Conservation (phyloP, 2,797 vertebrate genomes). For the Parotocinclus haroldoi region DNA sequence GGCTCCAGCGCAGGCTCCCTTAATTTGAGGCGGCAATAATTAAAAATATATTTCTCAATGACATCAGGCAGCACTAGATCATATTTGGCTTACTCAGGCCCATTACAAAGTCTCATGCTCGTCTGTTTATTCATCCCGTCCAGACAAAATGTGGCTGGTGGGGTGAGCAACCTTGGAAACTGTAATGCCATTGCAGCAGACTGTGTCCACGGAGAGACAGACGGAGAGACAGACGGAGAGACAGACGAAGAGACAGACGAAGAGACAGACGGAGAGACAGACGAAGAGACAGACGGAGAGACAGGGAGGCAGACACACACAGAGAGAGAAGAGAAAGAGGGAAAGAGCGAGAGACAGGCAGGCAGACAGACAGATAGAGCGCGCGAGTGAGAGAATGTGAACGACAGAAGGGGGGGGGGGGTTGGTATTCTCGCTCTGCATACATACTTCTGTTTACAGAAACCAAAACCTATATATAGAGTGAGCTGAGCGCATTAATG, state of each 20-base stretch:
- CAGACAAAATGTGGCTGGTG: constrained; percentile 26
- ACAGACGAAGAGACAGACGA: too few relatives aligned
- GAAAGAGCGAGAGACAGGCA: too few relatives aligned
- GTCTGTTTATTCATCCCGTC: constrained; percentile 37
- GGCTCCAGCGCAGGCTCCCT: constrained; percentile 6
- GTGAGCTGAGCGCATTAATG: not conserved
- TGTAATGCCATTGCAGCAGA: constrained; percentile 29
- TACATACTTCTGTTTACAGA: too few relatives aligned
- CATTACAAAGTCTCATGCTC: constrained; percentile 37
- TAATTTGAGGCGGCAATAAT: constrained; percentile 43
- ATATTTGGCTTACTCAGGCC: constrained; percentile 41
- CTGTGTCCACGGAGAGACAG: constrained; percentile 1
- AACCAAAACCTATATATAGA: too few relatives aligned
- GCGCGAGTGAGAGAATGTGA: not conserved
- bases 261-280: too few relatives aligned
- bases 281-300: too few relatives aligned
- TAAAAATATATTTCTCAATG: constrained; percentile 47
- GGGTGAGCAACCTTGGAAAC: constrained; percentile 39
- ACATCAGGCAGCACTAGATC: constrained; percentile 43
- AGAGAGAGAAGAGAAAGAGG: too few relatives aligned
- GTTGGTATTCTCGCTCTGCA: not conserved
- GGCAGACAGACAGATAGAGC: too few relatives aligned
- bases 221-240: too few relatives aligned
- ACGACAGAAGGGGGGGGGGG: too few relatives aligned
- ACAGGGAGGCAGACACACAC: too few relatives aligned